phyloP scores from a whole-genome alignment of 2,113 vertebrate genomes.

The Ictalurus furcatus region DNA sequence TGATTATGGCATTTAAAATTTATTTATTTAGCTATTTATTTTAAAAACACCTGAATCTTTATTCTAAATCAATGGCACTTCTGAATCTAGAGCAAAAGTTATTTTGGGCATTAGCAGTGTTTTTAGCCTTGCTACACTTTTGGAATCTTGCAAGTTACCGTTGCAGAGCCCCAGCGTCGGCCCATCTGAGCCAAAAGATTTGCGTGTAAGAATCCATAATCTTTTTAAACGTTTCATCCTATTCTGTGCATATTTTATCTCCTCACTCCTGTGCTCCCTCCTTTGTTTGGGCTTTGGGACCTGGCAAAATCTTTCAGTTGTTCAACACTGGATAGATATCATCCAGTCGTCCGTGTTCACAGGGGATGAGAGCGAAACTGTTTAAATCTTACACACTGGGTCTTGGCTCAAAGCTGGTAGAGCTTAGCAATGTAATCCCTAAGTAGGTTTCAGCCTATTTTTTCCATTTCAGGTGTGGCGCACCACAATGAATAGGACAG shows the following conservation, averaged over 20 bases:
- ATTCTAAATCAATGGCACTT: neutral
- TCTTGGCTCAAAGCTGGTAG: neutral
- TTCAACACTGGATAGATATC: constrained; percentile 26
- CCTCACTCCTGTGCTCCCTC: constrained; percentile 30
- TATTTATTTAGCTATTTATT: too few species aligned
- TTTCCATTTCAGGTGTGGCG: neutral
- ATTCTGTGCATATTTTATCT: constrained; percentile 40
- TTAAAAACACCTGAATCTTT: neutral
- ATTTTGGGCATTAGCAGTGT: neutral
- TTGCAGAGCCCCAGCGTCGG: constrained; percentile 3
- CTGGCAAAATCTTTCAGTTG: constrained; percentile 13
- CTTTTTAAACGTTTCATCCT: constrained; percentile 54
- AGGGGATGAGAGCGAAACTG: neutral
- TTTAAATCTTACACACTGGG: neutral
- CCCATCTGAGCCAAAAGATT: constrained; percentile 46
- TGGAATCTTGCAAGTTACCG: constrained; percentile 13
- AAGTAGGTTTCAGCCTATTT: neutral
- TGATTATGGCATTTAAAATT: too few species aligned
- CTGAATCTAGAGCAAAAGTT: neutral
- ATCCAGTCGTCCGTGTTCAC: constrained; percentile 16
- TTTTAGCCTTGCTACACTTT: constrained; percentile 3
- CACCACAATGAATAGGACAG: constrained; percentile 3
- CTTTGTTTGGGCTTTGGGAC: constrained; percentile 46
- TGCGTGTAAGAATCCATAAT: constrained; percentile 50
- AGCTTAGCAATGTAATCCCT: constrained; percentile 12